Base-by-base conservation (phyloP, 2,113 vertebrate species). In the Indicator maculatus region DNA sequence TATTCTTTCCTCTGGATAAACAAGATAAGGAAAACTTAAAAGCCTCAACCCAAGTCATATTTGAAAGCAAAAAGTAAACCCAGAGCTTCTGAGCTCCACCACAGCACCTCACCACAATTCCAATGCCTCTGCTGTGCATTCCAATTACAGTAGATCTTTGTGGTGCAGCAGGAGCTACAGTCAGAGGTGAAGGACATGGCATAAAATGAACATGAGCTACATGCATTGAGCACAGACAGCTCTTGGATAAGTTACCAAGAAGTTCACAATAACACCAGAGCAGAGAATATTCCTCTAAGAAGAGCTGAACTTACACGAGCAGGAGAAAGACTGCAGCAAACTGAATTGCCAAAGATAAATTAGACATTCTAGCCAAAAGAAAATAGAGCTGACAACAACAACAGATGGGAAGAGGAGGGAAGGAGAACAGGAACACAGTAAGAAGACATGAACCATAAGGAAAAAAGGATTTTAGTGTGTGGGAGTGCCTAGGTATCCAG, bases 371-470 rank as follows among this genome's bases (percentile, higher is more conserved):
- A 95, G 95, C 88, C 94, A 95, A 97, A 96, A 96, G 94, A 96
- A 93, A 93, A 96, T 55, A 92, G 83, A 92, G 95, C 58, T 96
- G 89, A 93, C 93, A 96, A 96, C 63, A 96, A 94, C 83, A 97
- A 97, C 97, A 97, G 97, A 97, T 95, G 94, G 96, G 94, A 96
- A 88, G 93, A 97, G 92, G 93, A 94, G 94, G 95, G 60, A 94
- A 91, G 79, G 88, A 94, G 93, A 94, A 94, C 73, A 92, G 53
- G 89, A 96, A 96, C 89, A 92, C 74, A 89, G 94, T 82, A 91
- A 88, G 91, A 94, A 92, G 96, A 96, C 74, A 0, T 90, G 83
- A 97, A 96, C 88, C 97, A 91, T n/a, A 97, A 95, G 96, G 96
- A 91, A 96, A 95, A 95, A 96, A 89, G 83, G 84, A 96, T 90